Percentiles rank a stretch among this genome's conserved stretches.
These are phyloP conservation scores for Clarias pachynema DNA, from an alignment of 2,797 vertebrate species.

Conservation along the genomic window DNA sequence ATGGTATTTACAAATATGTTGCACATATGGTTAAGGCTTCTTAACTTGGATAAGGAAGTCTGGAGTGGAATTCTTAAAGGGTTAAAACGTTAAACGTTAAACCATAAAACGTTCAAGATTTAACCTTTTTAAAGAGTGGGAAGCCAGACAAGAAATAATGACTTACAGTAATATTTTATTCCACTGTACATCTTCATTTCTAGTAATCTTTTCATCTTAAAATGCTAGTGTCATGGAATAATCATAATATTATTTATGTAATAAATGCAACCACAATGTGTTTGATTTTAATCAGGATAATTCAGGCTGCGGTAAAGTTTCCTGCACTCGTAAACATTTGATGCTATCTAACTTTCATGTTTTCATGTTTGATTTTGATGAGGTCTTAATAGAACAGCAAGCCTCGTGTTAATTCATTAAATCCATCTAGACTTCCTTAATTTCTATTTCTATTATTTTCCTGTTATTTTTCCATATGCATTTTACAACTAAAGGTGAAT, in stretches of 20 bases:
- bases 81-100: too few relatives aligned
- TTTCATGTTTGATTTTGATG: neutral
- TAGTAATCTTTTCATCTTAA: neutral
- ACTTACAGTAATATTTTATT: neutral
- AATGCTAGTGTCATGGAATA: neutral
- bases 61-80: neutral
- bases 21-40: neutral
- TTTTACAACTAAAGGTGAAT: neutral
- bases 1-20: neutral
- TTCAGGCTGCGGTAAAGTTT: constrained; percentile 23
- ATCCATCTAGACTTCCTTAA: neutral
- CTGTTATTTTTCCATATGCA: neutral
- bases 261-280: constrained; percentile 7
- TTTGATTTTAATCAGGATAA: constrained; percentile 40
- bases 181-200: neutral
- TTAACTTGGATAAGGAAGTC: neutral
- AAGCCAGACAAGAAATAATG: neutral
- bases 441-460: neutral
- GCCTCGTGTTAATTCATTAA: neutral
- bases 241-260: neutral
- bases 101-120: neutral
- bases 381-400: neutral
- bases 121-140: neutral
- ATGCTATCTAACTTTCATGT: constrained; percentile 1
- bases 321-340: constrained; percentile 6